phyloP scores from a whole-genome alignment of 2,797 vertebrate species.

The Thripadectes ignobilis region DNA sequence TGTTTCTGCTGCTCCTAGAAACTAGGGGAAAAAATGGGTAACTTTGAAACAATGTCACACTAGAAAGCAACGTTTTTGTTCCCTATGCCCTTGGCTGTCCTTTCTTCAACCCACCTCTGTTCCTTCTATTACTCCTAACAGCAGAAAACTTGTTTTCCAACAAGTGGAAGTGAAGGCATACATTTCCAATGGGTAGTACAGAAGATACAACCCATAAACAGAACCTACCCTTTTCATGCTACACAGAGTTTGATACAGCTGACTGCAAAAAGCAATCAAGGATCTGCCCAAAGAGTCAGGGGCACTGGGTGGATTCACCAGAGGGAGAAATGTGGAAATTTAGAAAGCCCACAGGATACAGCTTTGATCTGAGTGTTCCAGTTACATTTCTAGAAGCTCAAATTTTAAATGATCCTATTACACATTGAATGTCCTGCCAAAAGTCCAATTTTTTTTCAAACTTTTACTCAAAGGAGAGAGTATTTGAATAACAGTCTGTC shows the following conservation, averaged over 20 bases:
- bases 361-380: neutral
- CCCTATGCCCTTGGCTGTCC: neutral
- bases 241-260: neutral
- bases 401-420: neutral
- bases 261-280: neutral
- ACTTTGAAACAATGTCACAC: neutral
- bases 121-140: neutral
- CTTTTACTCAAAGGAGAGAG: neutral
- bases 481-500: neutral
- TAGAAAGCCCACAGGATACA: neutral
- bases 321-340: neutral
- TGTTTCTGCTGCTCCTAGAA: neutral
- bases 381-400: neutral
- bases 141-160: neutral
- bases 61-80: neutral
- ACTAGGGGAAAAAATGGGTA: neutral
- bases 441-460: neutral
- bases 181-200: neutral
- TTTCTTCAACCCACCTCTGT: neutral
- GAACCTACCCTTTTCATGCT: neutral
- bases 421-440: neutral
- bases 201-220: neutral
- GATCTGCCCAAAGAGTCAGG: neutral
- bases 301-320: neutral
- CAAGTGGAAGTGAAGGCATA: neutral